Evolutionary conservation across 2,888 invertebrate species (phyloP).

Genomic region (Tetranychus truncatus): DNA sequence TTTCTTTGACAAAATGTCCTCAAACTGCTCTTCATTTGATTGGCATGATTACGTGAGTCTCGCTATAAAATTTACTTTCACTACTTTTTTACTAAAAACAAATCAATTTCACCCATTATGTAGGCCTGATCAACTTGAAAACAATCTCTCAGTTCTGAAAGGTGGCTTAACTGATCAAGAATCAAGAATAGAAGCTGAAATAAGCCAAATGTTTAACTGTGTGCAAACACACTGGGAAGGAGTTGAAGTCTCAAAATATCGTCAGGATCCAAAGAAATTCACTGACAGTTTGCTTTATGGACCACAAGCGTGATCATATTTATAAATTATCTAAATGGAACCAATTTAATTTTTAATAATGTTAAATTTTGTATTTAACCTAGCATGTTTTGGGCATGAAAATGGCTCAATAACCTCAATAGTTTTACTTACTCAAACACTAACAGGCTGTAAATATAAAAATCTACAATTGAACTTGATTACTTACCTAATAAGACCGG

Average conservation of each 20-base stretch:
- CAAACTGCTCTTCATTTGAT: not conserved
- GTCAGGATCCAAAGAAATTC: conserved; percentile 28
- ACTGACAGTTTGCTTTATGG: conserved; percentile 1
- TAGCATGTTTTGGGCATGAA: too few relatives aligned
- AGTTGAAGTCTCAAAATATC: conserved; percentile 41
- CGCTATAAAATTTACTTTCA: not conserved
- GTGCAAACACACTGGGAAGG: conserved; percentile 45
- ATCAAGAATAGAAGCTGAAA: conserved; percentile 41
- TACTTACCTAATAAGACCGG: too few relatives aligned
- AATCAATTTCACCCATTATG: not conserved
- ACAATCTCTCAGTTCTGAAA: conserved; percentile 45
- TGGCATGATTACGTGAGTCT: not conserved
- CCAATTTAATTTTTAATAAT: too few relatives aligned
- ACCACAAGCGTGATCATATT: not conserved
- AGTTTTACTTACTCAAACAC: too few relatives aligned
- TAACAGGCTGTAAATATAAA: too few relatives aligned
- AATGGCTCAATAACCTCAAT: too few relatives aligned
- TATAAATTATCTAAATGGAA: too few relatives aligned
- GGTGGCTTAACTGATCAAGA: conserved; percentile 50
- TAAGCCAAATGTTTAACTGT: conserved; percentile 39
- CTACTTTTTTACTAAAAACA: not conserved
- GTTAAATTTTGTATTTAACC: too few relatives aligned
- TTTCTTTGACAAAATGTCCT: not conserved
- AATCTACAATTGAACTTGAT: too few relatives aligned
- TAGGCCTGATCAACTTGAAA: conserved; percentile 25